Base-by-base conservation (phyloP, 92 coral and sea anemone species). In the Bergia puertoricense region DNA sequence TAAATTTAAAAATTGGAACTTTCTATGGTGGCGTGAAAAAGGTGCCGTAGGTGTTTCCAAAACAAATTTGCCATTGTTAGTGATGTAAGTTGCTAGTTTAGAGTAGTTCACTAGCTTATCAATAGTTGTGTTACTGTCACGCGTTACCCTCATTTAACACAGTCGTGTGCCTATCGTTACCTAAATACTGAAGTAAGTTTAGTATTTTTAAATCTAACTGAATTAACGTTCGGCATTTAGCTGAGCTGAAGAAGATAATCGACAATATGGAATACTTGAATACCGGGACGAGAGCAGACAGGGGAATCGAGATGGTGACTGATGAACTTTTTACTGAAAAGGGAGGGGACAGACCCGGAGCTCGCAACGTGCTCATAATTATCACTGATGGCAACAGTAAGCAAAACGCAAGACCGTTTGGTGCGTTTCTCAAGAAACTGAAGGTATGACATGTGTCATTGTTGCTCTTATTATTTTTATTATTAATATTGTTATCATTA, bases 331-430 rank as follows among this genome's bases (percentile, higher is more conserved):
- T 22, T 36, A 69, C 45, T 0, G 42, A 23, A 1, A 76, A 48
- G 40, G 87, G 87, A 69, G 87, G 87, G 6, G 87, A 84, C 56
- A 84, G 79, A 36, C 87, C 87, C 2, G 36, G 5, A 14, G 87
- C 87, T 46, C 87, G 45, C 0, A 84, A 84, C 45, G 15, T 84
- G 2, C 87, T 84, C 16, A 84, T 84, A 23, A 73, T 84, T 4
- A 71, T 84, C 6, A 84, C 87, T 30, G 87, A 84, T 36, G 87
- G 87, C 16, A 84, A 84, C 59, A 73, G 67, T 14, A 54, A 84
- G 45, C 43, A 38, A 2, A 23, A 69, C 0, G 14, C 87, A 30
- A 69, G n/a, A 18, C 87, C 87, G 16, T 48, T 69, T 48, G 22
- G 11, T 2, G 5, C 11, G 65, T 36, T 84, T 36, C 45, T 84